Percentiles rank a stretch among this genome's conserved stretches.
Evolutionary conservation across 2,113 vertebrate species (phyloP).

Genomic region (Platycercus adscitus): DNA sequence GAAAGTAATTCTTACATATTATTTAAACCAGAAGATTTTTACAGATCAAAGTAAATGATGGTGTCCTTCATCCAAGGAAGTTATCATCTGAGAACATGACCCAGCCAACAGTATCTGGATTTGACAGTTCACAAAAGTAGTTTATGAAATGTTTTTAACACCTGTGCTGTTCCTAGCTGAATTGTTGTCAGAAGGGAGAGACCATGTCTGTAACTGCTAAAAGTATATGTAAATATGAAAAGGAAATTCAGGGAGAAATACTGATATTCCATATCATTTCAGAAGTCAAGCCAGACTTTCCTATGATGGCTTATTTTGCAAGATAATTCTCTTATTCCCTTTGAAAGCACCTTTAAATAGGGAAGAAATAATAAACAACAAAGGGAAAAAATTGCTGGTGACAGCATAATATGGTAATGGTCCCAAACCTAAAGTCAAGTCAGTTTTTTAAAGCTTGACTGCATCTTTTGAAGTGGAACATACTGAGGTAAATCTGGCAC

Average conservation of each 20-base stretch:
- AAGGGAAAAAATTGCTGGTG: background rate
- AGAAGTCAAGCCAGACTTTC: background rate
- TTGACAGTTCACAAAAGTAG: background rate
- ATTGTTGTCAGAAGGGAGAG: background rate
- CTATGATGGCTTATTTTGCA: background rate
- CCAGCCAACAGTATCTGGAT: background rate
- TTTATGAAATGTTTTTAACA: background rate
- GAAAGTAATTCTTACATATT: background rate
- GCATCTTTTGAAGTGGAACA: background rate
- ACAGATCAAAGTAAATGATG: too few relatives aligned
- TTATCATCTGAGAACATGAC: background rate
- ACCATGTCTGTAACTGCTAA: background rate
- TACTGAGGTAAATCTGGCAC: background rate
- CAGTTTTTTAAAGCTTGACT: background rate
- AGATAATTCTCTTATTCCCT: background rate
- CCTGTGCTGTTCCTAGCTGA: background rate
- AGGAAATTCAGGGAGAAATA: background rate
- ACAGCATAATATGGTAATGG: background rate
- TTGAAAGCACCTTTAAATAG: background rate
- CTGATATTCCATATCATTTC: background rate
- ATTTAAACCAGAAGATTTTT: background rate
- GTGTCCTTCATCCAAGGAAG: background rate
- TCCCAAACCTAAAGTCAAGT: background rate
- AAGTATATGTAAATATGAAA: background rate
- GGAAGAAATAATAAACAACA: background rate